Evolutionary conservation across 2,888 invertebrate species (phyloP).

Genomic region (Meiosimyza platycephala): DNA sequence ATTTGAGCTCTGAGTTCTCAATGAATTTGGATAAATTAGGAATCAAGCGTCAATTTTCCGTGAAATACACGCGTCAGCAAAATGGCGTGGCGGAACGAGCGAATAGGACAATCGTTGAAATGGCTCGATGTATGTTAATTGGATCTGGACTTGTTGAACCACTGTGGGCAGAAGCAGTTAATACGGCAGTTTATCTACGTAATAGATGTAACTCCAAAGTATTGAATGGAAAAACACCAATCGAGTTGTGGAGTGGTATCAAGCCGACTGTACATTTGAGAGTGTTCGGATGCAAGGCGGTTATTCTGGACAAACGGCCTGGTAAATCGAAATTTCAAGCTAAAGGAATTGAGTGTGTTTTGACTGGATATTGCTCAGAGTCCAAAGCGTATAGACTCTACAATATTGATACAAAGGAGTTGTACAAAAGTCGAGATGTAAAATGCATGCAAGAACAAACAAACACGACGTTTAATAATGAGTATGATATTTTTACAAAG

Average conservation of each 20-base stretch:
- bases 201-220: conserved; percentile 40
- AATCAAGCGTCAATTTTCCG: conserved; percentile 30
- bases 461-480: background rate
- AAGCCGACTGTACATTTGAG: conserved; percentile 34
- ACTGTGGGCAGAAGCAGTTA: conserved; percentile 44
- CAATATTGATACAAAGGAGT: background rate
- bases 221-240: conserved; percentile 42
- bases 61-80: conserved; percentile 42
- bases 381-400: background rate
- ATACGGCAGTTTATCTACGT: conserved; percentile 39
- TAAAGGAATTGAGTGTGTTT: background rate
- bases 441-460: too few relatives aligned
- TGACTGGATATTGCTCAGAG: conserved; percentile 13
- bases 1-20: conserved; percentile 35
- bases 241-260: conserved; percentile 43
- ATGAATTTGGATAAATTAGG: conserved; percentile 33
- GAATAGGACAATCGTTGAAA: background rate
- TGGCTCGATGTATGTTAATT: conserved; percentile 50
- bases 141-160: conserved; percentile 45
- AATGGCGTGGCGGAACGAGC: conserved; percentile 31
- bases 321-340: conserved; percentile 25
- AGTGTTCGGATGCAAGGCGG: conserved; percentile 37
- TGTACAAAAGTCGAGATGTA: conserved; percentile 9
- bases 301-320: conserved; percentile 36
- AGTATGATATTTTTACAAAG: background rate